Evolutionary conservation across 2,113 vertebrate genomes (phyloP).

Genomic region (Ammodytes dubius): DNA sequence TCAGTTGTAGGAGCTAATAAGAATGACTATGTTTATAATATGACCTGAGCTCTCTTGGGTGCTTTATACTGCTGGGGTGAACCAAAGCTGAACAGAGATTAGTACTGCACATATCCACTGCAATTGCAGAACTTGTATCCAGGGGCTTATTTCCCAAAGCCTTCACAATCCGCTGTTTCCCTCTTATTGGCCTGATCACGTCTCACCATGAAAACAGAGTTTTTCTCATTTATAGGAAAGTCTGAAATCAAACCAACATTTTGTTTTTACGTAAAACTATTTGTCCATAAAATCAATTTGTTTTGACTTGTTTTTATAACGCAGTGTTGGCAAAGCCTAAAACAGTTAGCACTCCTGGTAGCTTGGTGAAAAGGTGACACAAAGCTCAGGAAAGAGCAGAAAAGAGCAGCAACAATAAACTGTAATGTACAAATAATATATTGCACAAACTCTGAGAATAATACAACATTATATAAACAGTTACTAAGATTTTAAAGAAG

Average conservation of each 20-base stretch:
- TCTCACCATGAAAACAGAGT: constrained; percentile 18
- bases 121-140: constrained; percentile 43
- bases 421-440: background rate
- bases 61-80: constrained; percentile 46
- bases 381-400: constrained; percentile 18
- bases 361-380: constrained; percentile 42
- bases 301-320: constrained; percentile 9
- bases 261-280: background rate
- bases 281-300: background rate
- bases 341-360: constrained; percentile 26
- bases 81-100: constrained; percentile 49
- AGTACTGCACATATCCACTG: constrained; percentile 43
- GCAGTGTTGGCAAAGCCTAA: constrained; percentile 12
- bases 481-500: constrained; percentile 16
- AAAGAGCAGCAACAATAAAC: background rate
- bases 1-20: constrained; percentile 58
- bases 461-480: constrained; percentile 10
- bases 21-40: constrained; percentile 65
- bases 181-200: constrained; percentile 21
- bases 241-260: constrained; percentile 6
- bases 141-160: constrained; percentile 55
- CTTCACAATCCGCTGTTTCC: constrained; percentile 39
- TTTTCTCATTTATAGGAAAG: constrained; percentile 9
- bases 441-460: background rate
- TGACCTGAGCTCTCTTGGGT: constrained; percentile 56